These are phyloP conservation scores for Priocnemis perturbator DNA, from an alignment of 2,888 invertebrate genomes.

Conservation along the genomic window DNA sequence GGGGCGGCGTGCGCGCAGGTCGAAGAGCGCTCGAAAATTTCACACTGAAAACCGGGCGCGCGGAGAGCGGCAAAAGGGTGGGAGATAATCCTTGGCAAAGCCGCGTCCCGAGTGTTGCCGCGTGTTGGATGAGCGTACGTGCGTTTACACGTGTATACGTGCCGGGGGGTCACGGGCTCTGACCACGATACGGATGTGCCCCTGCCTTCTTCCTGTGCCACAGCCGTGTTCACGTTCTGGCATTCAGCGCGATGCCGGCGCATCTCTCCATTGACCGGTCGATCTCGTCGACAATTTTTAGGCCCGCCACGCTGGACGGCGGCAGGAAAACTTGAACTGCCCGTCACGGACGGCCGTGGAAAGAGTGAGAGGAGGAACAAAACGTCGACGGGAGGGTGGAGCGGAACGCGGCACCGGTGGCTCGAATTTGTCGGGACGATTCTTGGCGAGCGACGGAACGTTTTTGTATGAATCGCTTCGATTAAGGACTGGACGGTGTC, in stretches of 20 bases:
- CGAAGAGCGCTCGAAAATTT: conserved; percentile 39
- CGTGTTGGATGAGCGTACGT: conserved; percentile 49
- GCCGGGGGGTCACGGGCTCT: conserved; percentile 74
- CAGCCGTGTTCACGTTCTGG: conserved; percentile 66
- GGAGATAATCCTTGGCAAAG: conserved; percentile 71
- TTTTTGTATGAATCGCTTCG: too few species aligned
- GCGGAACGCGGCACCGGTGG: too few species aligned
- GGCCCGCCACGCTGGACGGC: too few species aligned
- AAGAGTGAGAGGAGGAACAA: neutral
- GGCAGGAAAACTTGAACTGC: too few species aligned
- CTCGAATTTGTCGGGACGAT: too few species aligned
- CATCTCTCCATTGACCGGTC: conserved; percentile 59
- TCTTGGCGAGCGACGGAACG: too few species aligned
- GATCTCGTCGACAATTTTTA: conserved; percentile 45
- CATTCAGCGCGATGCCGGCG: conserved; percentile 68
- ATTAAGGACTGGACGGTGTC: too few species aligned
- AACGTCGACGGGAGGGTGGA: too few species aligned
- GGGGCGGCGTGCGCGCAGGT: too few species aligned
- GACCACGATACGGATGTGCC: conserved; percentile 76
- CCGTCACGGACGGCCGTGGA: conserved; percentile 6
- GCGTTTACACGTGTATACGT: conserved; percentile 43
- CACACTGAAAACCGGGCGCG: conserved; percentile 28
- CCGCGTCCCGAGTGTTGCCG: conserved; percentile 47
- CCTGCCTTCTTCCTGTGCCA: conserved; percentile 75
- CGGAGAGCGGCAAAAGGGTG: conserved; percentile 8